Conservation (phyloP, 2,797 vertebrate species). For the Ceryle rudis region DNA sequence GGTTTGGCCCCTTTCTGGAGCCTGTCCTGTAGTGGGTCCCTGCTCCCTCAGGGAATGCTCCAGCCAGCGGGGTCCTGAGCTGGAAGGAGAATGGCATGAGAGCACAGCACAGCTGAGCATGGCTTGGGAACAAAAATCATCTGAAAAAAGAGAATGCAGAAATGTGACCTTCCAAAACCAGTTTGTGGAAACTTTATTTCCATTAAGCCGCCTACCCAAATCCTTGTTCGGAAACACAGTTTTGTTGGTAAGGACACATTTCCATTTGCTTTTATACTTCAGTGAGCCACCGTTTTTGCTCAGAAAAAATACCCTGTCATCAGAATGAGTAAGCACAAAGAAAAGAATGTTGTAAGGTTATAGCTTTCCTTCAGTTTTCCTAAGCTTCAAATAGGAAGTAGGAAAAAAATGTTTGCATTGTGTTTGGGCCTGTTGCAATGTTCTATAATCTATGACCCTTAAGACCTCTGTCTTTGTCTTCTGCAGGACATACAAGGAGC, state of each 20-base stretch:
- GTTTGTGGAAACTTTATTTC: neutral
- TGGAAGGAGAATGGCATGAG: neutral
- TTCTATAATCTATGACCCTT: neutral
- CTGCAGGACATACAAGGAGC: neutral
- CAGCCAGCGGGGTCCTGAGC: rapidly evolving
- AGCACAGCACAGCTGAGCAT: neutral
- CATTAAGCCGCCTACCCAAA: neutral
- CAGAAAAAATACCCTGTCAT: neutral
- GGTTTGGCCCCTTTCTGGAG: neutral
- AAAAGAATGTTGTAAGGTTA: neutral
- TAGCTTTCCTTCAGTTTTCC: neutral
- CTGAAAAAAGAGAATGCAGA: neutral
- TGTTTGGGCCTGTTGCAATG: neutral
- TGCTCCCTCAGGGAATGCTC: neutral
- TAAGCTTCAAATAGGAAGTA: neutral
- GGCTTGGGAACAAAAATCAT: neutral
- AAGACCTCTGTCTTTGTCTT: neutral
- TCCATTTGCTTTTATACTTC: neutral
- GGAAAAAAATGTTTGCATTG: neutral
- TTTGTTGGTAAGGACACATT: neutral
- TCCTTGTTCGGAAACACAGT: neutral
- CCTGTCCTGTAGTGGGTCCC: neutral
- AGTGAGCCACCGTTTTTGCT: neutral
- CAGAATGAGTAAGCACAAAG: neutral
- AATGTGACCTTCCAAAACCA: neutral